Base-by-base conservation (phyloP, 2,888 invertebrate species). In the Platerodrilus igneus region DNA sequence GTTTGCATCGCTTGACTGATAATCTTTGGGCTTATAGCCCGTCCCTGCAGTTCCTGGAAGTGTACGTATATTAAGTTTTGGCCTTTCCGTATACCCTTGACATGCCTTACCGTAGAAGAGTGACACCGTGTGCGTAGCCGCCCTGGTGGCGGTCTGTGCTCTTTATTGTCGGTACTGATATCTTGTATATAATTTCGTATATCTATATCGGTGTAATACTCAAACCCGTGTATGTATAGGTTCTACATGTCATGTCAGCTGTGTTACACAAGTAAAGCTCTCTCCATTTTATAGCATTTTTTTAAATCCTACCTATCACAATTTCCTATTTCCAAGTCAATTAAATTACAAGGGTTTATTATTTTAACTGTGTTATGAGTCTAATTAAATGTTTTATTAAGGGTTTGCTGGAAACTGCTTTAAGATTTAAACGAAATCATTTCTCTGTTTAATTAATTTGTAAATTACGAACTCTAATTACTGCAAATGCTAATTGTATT, bases 261-360 rank as follows among this genome's bases (percentile, higher is more conserved):
- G 65, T 67, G 66, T 67, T 66, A 67, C 64, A 66, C 64, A 63
- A 67, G 61, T 67, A 67, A 67, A 69, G 67, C 69, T 69, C 68
- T 69, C 68, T 69, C 66, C 67, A 67, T 67, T 68, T 66, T 67
- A 65, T 41, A 40, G 29, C n/a, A 38, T 49, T 54, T 46, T 33
- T 43, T 46, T 52, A 34, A 27, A 31, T 43, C 15, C 18, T 23
- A 18, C 21, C 32, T 29, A 17, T 10, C 39, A n/a, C n/a, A n/a
- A n/a, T n/a, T n/a, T n/a, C n/a, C n/a, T n/a, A n/a, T n/a, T n/a
- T n/a, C n/a, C n/a, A n/a, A n/a, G n/a, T n/a, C n/a, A n/a, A n/a
- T n/a, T n/a, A n/a, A n/a, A n/a, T n/a, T n/a, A n/a, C n/a, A n/a
- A n/a, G n/a, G n/a, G n/a, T n/a, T n/a, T n/a, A n/a, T n/a, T n/a